Percentiles rank a stretch among this genome's conserved stretches.
Conservation (phyloP, 2,797 vertebrate genomes). For the Callimico goeldii region DNA sequence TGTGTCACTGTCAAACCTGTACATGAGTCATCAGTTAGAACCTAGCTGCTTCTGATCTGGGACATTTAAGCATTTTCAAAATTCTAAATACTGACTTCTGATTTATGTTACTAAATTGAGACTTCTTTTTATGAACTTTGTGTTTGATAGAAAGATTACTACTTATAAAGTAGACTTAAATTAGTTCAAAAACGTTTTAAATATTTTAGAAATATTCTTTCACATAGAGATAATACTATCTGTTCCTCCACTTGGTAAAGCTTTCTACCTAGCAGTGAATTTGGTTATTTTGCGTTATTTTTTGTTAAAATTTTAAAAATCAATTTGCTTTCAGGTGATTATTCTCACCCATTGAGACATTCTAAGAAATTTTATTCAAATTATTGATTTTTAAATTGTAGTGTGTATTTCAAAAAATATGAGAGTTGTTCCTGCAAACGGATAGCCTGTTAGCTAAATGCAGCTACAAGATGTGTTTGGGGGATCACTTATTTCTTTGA, state of each 20-base stretch:
- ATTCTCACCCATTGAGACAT: neutral
- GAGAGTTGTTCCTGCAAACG: neutral
- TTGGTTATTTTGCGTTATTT: neutral
- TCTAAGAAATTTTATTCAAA: neutral
- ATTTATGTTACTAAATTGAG: neutral
- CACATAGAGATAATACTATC: neutral
- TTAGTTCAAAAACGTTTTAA: neutral
- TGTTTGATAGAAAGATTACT: neutral
- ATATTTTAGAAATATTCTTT: neutral
- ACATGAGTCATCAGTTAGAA: neutral
- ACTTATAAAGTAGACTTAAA: neutral
- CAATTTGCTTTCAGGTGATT: neutral
- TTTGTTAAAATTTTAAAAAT: neutral
- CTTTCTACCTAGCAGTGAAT: neutral
- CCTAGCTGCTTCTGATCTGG: neutral
- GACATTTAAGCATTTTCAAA: neutral
- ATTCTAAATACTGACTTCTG: neutral
- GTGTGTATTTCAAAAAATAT: neutral
- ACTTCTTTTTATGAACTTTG: neutral
- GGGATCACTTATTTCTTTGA: neutral
- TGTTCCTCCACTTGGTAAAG: neutral
- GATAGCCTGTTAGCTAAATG: neutral
- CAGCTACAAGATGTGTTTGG: neutral
- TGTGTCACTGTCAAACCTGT: neutral
- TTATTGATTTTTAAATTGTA: neutral